These are phyloP conservation scores for Dipus sagitta DNA, from an alignment of 2,797 vertebrate species.

Conservation along the genomic window DNA sequence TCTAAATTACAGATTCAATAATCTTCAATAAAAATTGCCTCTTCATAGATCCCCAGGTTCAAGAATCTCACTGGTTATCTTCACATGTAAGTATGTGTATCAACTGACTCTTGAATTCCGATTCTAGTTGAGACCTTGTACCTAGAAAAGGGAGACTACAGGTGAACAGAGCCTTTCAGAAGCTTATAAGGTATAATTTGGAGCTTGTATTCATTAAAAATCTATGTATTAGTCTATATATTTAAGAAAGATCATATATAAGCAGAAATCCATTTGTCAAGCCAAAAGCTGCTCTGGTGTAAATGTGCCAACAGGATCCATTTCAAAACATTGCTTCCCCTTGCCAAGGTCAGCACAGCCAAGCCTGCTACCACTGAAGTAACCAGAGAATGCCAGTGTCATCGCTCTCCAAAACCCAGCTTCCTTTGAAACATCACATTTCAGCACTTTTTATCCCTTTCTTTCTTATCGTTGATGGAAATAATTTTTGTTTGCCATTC, in stretches of 20 bases:
- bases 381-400: slow-evolving; percentile 77
- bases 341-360: slow-evolving; percentile 72
- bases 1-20: neutral
- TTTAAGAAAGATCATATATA: slow-evolving; percentile 23
- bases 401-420: neutral
- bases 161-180: neutral
- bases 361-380: slow-evolving; percentile 47
- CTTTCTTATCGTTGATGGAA: slow-evolving; percentile 2
- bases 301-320: slow-evolving; percentile 71
- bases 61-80: neutral
- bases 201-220: neutral
- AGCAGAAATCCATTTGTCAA: slow-evolving; percentile 13
- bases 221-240: neutral
- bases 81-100: neutral
- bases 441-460: neutral
- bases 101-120: neutral
- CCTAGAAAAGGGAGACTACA: neutral
- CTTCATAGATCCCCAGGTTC: slow-evolving; percentile 23
- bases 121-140: neutral
- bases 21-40: slow-evolving; percentile 14
- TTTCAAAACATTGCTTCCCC: slow-evolving; percentile 74
- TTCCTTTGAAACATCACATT: neutral
- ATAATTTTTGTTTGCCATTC: neutral
- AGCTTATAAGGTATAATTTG: neutral
- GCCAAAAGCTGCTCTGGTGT: slow-evolving; percentile 61